These are phyloP conservation scores for Parambassis ranga DNA, from an alignment of 2,797 vertebrate genomes.

Conservation along the genomic window DNA sequence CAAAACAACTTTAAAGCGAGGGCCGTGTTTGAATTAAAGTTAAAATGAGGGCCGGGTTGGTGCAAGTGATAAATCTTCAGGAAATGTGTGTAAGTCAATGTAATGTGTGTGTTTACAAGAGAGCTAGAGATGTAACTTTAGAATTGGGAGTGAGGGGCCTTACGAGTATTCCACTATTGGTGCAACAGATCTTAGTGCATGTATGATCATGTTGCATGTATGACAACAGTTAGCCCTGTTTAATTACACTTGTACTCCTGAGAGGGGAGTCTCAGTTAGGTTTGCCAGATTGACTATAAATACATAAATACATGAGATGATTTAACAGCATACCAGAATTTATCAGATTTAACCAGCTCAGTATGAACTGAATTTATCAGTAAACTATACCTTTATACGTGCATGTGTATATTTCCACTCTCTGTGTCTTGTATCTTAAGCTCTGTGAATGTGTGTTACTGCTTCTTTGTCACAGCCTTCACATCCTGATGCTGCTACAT, in stretches of 20 bases:
- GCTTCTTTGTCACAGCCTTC: conserved; percentile 57
- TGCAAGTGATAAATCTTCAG: no score
- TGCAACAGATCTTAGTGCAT: no score
- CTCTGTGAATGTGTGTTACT: not conserved
- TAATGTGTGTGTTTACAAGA: no score
- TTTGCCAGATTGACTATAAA: not conserved
- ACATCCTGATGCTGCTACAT: conserved; percentile 62
- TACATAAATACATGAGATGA: not conserved
- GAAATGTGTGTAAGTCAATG: no score
- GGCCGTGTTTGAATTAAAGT: no score
- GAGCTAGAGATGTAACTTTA: no score
- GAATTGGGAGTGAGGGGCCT: no score
- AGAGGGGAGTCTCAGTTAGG: not conserved
- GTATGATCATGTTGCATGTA: no score
- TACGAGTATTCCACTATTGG: no score
- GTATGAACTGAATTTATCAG: not conserved
- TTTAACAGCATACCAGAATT: not conserved
- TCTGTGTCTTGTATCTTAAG: not conserved
- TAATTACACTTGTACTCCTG: not conserved
- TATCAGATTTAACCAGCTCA: not conserved
- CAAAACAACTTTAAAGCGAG: no score
- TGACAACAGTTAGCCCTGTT: conserved; percentile 8
- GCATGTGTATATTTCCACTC: not conserved
- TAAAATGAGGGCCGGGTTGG: no score
- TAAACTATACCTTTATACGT: no score